Conservation (phyloP, 2,113 vertebrate species). For the Syrrhaptes paradoxus region DNA sequence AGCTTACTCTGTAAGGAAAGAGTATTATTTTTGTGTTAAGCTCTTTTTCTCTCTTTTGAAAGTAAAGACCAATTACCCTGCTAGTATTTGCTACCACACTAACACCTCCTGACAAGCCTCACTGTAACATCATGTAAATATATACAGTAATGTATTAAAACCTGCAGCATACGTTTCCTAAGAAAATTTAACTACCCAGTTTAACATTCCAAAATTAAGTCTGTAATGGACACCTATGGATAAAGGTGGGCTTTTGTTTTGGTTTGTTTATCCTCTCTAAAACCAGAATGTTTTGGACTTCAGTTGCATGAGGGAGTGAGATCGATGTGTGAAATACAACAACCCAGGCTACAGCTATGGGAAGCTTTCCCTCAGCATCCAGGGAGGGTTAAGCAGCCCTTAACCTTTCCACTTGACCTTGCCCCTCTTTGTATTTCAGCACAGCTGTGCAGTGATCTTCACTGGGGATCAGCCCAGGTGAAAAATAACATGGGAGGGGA, state of each 20-base stretch:
- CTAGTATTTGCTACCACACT: neutral
- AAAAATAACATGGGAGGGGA: neutral
- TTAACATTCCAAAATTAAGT: neutral
- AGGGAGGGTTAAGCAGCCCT: neutral
- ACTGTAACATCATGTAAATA: neutral
- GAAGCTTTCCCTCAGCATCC: neutral
- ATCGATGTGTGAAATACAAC: neutral
- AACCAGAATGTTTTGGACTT: neutral
- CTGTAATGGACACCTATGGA: neutral
- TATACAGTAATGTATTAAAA: neutral
- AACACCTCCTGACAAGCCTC: neutral
- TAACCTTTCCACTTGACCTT: neutral
- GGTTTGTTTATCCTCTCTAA: neutral
- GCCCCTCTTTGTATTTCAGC: neutral
- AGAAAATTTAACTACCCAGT: neutral
- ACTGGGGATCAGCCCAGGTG: neutral
- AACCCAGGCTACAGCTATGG: neutral
- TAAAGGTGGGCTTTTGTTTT: neutral
- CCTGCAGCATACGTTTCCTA: neutral
- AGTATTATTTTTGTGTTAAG: conserved; percentile 47
- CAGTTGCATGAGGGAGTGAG: neutral
- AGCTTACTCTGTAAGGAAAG: neutral
- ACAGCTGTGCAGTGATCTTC: neutral
- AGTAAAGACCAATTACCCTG: neutral
- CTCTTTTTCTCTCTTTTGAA: neutral